A percentile compares a stretch with the other conserved stretches of the same genome.
These are phyloP conservation scores for Ptyas mucosa DNA, from an alignment of 2,113 vertebrate genomes.

Conservation along the genomic window DNA sequence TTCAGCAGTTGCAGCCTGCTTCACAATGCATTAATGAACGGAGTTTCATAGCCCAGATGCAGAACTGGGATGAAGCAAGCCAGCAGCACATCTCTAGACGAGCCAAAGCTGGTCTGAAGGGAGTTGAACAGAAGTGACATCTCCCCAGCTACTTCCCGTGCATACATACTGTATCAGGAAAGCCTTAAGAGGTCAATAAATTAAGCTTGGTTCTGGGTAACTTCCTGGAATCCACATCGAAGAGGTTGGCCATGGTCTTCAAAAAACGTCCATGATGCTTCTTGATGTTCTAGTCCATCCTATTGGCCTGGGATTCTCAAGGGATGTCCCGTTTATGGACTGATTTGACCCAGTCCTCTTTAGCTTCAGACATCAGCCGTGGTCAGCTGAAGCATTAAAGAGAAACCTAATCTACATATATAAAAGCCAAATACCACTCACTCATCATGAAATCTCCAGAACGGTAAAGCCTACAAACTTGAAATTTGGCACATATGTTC, in stretches of 20 bases:
- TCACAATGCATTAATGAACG: neutral
- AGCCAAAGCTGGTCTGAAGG: neutral
- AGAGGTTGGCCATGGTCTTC: neutral
- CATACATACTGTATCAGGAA: neutral
- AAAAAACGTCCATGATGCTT: neutral
- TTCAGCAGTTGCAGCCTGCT: neutral
- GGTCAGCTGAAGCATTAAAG: neutral
- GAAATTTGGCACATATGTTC: no score
- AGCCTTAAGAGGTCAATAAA: neutral
- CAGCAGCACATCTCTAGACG: neutral
- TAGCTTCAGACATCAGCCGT: neutral
- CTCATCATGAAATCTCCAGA: no score
- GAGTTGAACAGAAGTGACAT: neutral
- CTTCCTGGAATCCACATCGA: neutral
- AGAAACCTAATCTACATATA: neutral
- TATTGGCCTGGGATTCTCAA: neutral
- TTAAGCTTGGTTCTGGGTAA: neutral
- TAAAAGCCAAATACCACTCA: no score
- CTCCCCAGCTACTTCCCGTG: neutral
- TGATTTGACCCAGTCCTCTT: neutral
- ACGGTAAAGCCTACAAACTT: no score
- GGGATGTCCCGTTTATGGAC: neutral
- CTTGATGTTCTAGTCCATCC: neutral
- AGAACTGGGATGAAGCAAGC: neutral
- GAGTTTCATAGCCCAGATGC: neutral